Conservation (phyloP, 2,888 invertebrate genomes). For the Cryptus armator region DNA sequence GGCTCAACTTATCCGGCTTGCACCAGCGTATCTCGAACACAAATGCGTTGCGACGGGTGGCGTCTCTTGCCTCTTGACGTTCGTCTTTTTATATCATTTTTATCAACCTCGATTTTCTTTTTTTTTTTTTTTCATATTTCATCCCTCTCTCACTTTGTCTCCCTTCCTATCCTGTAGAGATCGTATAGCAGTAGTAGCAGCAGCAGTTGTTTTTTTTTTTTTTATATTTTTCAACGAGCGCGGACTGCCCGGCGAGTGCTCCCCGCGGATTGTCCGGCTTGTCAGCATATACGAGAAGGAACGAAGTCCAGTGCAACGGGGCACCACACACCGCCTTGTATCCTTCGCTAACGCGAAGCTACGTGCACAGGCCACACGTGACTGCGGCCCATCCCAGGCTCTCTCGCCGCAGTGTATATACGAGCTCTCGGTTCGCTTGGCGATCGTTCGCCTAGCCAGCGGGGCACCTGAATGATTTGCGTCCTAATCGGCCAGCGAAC, state of each 20-base stretch:
- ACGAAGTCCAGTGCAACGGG: conserved; percentile 7
- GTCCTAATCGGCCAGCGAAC: conserved; percentile 82
- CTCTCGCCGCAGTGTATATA: conserved; percentile 16
- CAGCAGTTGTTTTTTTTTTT: conserved; percentile 48
- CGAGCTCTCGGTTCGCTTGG: conserved; percentile 50
- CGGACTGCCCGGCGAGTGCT: conserved; percentile 63
- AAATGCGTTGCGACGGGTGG: conserved; percentile 81
- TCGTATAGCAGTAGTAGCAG: conserved; percentile 59
- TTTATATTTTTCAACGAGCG: conserved; percentile 34
- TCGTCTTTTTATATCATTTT: conserved; percentile 59
- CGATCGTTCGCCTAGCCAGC: conserved; percentile 74
- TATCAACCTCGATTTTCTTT: conserved; percentile 2
- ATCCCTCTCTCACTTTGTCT: conserved; percentile 24
- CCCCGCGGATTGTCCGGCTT: conserved; percentile 76
- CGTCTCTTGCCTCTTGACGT: conserved; percentile 72
- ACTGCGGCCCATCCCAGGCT: conserved; percentile 81
- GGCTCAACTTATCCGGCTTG: conserved; percentile 36
- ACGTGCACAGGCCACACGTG: conserved; percentile 81
- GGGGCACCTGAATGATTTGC: conserved; percentile 81
- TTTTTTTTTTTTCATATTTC: conserved; percentile 41
- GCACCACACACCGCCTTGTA: conserved; percentile 15
- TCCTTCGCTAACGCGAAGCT: conserved; percentile 78
- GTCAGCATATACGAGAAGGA: conserved; percentile 70
- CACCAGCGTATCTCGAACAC: conserved; percentile 67
- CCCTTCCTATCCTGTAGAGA: background rate